Percentiles rank a stretch among this genome's conserved stretches.
Conservation (phyloP, 2,888 invertebrate species). For the Escarpia spicata region DNA sequence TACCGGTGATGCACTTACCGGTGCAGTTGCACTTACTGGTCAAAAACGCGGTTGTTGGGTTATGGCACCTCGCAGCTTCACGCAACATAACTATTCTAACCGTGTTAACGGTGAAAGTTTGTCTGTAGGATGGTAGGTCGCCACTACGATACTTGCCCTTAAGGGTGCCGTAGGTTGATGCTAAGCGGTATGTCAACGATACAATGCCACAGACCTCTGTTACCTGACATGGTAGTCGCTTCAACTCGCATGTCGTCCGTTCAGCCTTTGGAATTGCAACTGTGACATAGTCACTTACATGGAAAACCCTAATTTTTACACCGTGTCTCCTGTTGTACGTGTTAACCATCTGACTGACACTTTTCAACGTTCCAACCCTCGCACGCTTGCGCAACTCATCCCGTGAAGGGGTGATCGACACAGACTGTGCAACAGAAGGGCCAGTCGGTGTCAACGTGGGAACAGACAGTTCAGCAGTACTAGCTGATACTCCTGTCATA, state of each 20-base stretch:
- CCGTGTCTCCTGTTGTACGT: conserved; percentile 14
- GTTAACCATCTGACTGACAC: neutral
- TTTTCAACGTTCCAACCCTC: neutral
- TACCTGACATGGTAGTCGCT: neutral
- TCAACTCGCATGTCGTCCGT: neutral
- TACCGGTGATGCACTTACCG: neutral
- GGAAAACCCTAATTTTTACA: neutral
- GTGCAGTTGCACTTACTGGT: neutral
- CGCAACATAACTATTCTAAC: neutral
- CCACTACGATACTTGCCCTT: no score
- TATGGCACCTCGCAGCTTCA: neutral
- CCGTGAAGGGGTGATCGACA: no score
- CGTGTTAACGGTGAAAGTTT: neutral
- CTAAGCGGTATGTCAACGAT: no score
- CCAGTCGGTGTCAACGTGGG: no score
- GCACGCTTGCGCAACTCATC: neutral
- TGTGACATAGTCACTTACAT: neutral
- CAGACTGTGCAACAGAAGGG: no score
- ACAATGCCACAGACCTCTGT: neutral
- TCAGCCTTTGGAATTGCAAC: neutral
- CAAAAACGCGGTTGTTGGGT: no score
- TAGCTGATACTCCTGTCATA: no score
- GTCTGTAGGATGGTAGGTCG: no score
- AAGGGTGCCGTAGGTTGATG: no score
- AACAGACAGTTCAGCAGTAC: no score